These are phyloP conservation scores for Antrozous pallidus DNA, from an alignment of 2,797 vertebrate species.

Conservation along the genomic window DNA sequence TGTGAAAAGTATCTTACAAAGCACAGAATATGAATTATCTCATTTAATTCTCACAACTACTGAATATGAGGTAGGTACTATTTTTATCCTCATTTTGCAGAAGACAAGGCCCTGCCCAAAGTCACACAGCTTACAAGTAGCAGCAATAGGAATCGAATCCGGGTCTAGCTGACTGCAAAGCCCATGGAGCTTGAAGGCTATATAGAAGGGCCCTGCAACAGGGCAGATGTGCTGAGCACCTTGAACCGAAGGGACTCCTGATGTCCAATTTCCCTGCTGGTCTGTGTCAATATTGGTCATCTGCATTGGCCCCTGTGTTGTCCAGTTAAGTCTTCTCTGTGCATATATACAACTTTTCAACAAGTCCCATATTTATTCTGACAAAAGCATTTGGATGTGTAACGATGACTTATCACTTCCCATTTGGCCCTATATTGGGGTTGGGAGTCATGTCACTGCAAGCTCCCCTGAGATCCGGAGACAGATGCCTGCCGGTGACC, in stretches of 20 bases:
- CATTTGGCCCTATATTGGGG: not conserved
- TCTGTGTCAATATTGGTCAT: not conserved
- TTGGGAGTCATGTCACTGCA: not conserved
- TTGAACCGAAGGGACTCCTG: not conserved
- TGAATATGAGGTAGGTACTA: not conserved
- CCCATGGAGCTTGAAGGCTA: not conserved
- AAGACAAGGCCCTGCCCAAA: not conserved
- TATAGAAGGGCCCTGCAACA: not conserved
- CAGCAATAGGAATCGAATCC: not conserved
- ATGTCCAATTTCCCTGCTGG: not conserved
- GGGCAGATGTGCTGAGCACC: not conserved
- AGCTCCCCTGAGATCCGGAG: not conserved
- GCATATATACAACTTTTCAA: constrained; percentile 12
- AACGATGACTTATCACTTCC: not conserved
- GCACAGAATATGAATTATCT: not conserved
- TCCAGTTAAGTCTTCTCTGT: not conserved
- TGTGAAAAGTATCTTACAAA: not conserved
- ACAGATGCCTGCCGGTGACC: not conserved
- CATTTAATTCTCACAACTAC: not conserved
- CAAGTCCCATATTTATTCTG: not conserved
- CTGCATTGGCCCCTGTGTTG: not conserved
- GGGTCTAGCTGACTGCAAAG: not conserved
- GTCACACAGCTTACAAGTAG: not conserved
- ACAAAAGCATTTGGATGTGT: not conserved
- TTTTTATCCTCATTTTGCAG: not conserved